Evolutionary conservation across 1,140 invertebrate genomes (phyloP).

Genomic region (Microvelia longipes): DNA sequence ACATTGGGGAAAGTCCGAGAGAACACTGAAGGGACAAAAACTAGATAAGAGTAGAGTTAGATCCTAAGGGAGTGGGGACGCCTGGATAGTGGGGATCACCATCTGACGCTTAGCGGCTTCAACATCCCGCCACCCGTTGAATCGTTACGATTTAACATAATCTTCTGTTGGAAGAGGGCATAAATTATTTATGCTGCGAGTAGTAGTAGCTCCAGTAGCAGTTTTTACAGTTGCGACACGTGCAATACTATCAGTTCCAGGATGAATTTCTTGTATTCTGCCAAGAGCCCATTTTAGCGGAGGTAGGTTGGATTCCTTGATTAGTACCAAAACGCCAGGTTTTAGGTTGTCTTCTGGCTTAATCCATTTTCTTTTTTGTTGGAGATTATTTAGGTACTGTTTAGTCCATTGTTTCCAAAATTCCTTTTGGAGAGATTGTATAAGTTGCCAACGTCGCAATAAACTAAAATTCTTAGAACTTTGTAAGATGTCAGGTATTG

Average conservation of each 20-base stretch:
- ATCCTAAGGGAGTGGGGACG: too few species aligned
- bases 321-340: not conserved
- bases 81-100: too few species aligned
- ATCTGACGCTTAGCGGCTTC: too few species aligned
- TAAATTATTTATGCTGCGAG: too few species aligned
- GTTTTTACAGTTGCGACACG: too few species aligned
- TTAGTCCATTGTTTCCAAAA: conserved; percentile 14
- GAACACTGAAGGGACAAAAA: too few species aligned
- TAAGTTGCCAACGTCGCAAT: conserved; percentile 6
- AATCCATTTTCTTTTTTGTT: conserved; percentile 12
- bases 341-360: not conserved
- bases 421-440: conserved; percentile 2
- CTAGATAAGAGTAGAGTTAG: too few species aligned
- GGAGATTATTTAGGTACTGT: conserved; percentile 12
- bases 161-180: too few species aligned
- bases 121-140: too few species aligned
- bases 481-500: conserved; percentile 20
- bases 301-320: not conserved
- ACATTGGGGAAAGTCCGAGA: too few species aligned
- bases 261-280: not conserved
- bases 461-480: conserved; percentile 13
- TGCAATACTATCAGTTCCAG: not conserved
- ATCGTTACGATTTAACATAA: too few species aligned
- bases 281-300: not conserved
- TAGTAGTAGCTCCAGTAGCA: too few species aligned